Evolutionary conservation across 2,797 vertebrate species (phyloP), one percentile per base, ranked within the genome.

Genomic region (Molothrus ater): DNA sequence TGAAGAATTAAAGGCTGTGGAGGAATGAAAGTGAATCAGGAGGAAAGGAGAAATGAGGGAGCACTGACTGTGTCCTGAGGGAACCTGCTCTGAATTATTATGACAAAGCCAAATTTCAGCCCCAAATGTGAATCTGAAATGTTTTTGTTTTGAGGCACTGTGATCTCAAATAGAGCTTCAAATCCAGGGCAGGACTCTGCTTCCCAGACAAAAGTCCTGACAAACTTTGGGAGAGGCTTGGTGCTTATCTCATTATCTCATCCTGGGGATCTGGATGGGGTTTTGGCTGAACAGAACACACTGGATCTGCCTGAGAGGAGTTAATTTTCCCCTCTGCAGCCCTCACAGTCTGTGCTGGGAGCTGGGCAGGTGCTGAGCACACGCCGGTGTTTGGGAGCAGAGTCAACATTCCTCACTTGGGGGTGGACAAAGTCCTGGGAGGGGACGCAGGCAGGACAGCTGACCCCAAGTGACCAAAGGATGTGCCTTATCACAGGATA

Each of bases 201-300:
- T 75, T 91, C 32, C 34, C 28, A 22, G 36, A 32, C 4, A 54
- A 42, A 50, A 53, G 6, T 17, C 51, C 26, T 18, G 40, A 22
- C 21, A 71, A 22, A 34, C 31, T 31, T 47, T 25, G 60, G 32
- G 56, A 72, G 13, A 48, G 40, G 18, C n/a, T 54, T 10, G 18
- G 12, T 74, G 48, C 1, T 0, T 4, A 2, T 12, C 21, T 32
- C 13, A 6, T 19, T 2, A 6, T 22, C 50, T 60, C 31, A 36
- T 45, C 63, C 42, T 21, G 59, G 28, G 24, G 29, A 10, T 13
- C 13, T 43, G 20, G 32, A 5, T 6, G 15, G 50, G 13, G 2
- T 86, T 93, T 64, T 48, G 53, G 45, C 7, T 54, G 2, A n/a
- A 5, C 7, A 34, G 47, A 28, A 43, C 5, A 1, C 6, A 0